Evolutionary conservation across 64 coral and sea anemone genomes (phyloP), one percentile per base, ranked within the genome.

Genomic region (Pachyseris speciosa): DNA sequence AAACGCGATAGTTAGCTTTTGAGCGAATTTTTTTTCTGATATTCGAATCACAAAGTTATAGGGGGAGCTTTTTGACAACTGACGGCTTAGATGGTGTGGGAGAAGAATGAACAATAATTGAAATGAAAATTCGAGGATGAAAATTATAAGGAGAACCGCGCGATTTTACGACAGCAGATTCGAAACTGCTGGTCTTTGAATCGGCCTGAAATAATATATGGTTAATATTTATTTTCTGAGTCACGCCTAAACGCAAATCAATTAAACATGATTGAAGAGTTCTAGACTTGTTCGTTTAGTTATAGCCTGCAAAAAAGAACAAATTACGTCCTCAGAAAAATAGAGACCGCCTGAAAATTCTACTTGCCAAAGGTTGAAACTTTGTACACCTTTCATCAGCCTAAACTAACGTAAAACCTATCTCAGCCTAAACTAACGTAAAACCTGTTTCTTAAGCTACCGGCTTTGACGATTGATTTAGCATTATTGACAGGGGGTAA

Each of bases 401-500:
- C n/a, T n/a, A n/a, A n/a, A n/a, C n/a, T n/a, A n/a, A n/a, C n/a
- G n/a, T n/a, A n/a, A n/a, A n/a, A n/a, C n/a, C n/a, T n/a, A n/a
- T n/a, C n/a, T n/a, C n/a, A n/a, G n/a, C n/a, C n/a, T n/a, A n/a
- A n/a, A n/a, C n/a, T 44, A 26, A 11, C 70, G 25, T 74, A 74
- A 39, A 47, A 44, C 26, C 28, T 3, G 25, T 74, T 40, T 44
- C 29, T 74, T 44, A 42, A 26, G 16, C 26, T 73, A 73, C 20
- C 37, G 44, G 37, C 37, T 72, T 26, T 10, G 10, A 44, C 16
- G n/a, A 74, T 45, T 74, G 40, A 74, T 43, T 74, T 43, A 44
- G 10, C 8, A 9, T 74, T 74, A 74, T 74, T 74, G 22, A 44
- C 70, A 74, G 70, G 70, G 70, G 70, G 70, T 15, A 44, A 47